Evolutionary conservation across 2,888 invertebrate species (phyloP).

Genomic region (Anodontia alba): DNA sequence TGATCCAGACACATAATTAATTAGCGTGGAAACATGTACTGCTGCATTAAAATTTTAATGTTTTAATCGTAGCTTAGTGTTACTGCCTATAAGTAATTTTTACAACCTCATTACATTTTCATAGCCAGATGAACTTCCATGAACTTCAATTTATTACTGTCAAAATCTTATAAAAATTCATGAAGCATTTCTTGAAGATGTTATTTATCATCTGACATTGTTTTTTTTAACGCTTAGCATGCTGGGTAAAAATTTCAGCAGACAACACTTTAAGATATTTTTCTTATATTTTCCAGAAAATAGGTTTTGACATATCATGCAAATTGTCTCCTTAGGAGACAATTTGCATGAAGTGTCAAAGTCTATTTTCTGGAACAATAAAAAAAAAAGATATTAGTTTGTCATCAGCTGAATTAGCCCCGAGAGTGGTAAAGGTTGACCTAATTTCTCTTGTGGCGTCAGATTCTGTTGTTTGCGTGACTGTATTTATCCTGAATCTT

Average conservation of each 20-base stretch:
- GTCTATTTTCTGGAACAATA: too few relatives aligned
- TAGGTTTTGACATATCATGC: too few relatives aligned
- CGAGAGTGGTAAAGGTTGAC: too few relatives aligned
- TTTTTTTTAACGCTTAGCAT: background rate
- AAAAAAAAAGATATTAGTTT: too few relatives aligned
- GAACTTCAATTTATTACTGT: background rate
- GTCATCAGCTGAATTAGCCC: too few relatives aligned
- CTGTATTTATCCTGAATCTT: too few relatives aligned
- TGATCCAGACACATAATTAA: background rate
- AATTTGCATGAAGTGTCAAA: too few relatives aligned
- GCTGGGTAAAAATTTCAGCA: too few relatives aligned
- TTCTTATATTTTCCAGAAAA: too few relatives aligned
- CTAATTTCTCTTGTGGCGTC: background rate
- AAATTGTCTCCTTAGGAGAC: too few relatives aligned
- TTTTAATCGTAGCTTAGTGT: background rate
- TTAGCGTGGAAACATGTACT: too few relatives aligned
- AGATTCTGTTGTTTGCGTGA: background rate
- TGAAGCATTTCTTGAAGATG: background rate
- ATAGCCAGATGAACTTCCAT: background rate
- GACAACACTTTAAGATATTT: too few relatives aligned
- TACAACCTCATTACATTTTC: background rate
- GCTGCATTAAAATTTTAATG: background rate
- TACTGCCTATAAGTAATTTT: background rate
- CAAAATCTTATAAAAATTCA: conserved; percentile 9
- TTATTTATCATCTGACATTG: background rate